Conservation (phyloP, 92 coral and sea anemone species). For the Epizoanthus rinbou region DNA sequence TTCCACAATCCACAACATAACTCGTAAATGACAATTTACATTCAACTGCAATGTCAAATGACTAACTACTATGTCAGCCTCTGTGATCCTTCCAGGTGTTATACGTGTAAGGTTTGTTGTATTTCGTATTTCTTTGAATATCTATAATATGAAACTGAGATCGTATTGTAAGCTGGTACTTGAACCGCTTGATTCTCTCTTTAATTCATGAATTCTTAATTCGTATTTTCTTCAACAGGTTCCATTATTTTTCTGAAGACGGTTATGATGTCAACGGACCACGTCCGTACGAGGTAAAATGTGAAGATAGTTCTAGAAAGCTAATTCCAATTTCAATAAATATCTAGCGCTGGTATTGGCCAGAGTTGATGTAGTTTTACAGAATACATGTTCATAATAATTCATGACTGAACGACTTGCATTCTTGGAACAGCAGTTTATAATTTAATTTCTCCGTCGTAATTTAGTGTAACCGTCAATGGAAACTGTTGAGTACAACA, state of each 20-base stretch:
- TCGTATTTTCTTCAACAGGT: conserved; percentile 53
- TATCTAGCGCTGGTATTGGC: background rate
- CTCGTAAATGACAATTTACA: no score
- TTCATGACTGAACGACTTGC: no score
- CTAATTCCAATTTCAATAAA: background rate
- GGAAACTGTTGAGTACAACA: no score
- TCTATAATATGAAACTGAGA: background rate
- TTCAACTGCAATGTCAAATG: no score
- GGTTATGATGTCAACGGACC: conserved; percentile 87
- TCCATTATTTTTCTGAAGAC: conserved; percentile 96
- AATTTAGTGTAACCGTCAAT: no score
- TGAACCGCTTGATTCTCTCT: background rate
- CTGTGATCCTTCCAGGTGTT: background rate
- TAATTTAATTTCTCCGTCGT: no score
- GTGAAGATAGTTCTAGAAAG: no score
- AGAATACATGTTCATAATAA: no score
- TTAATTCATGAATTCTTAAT: background rate
- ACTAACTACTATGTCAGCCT: background rate
- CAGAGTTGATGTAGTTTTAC: background rate
- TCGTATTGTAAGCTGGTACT: no score
- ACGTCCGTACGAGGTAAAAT: conserved; percentile 85
- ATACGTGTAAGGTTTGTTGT: conserved; percentile 23
- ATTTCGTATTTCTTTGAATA: background rate
- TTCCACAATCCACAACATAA: no score
- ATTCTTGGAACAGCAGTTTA: no score